Evolutionary conservation across 2,113 vertebrate species (phyloP).

Genomic region (Columba janthina): DNA sequence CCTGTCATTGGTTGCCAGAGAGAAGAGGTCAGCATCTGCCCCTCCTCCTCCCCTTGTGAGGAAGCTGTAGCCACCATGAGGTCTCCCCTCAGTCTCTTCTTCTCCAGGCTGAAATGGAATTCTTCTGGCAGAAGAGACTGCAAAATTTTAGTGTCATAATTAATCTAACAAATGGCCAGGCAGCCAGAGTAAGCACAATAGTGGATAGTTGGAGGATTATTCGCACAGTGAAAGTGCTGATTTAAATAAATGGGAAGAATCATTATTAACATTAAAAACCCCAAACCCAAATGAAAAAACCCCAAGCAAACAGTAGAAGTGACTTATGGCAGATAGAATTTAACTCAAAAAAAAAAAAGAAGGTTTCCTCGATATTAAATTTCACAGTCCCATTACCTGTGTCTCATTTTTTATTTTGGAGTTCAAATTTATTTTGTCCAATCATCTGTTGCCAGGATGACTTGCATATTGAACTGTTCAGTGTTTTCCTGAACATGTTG

Average conservation of each 20-base stretch:
- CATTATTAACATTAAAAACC: background rate
- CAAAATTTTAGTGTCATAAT: background rate
- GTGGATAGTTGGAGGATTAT: background rate
- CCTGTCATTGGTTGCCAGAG: too few relatives aligned
- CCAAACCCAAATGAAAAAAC: background rate
- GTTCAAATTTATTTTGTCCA: background rate
- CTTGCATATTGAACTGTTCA: background rate
- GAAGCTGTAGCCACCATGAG: too few relatives aligned
- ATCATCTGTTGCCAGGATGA: background rate
- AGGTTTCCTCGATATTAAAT: accelerated
- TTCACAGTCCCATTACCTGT: background rate
- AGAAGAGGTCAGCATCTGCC: too few relatives aligned
- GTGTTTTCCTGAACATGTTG: background rate
- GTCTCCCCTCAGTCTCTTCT: too few relatives aligned
- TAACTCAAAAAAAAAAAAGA: too few relatives aligned
- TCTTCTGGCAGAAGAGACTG: background rate
- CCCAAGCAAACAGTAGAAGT: background rate
- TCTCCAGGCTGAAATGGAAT: background rate
- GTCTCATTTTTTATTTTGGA: background rate
- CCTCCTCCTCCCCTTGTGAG: too few relatives aligned
- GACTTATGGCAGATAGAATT: background rate
- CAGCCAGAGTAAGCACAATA: background rate
- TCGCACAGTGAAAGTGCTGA: background rate
- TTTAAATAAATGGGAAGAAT: background rate
- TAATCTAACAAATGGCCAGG: background rate